These are phyloP conservation scores for Prionace glauca DNA, from an alignment of 2,797 vertebrate species.

Conservation along the genomic window DNA sequence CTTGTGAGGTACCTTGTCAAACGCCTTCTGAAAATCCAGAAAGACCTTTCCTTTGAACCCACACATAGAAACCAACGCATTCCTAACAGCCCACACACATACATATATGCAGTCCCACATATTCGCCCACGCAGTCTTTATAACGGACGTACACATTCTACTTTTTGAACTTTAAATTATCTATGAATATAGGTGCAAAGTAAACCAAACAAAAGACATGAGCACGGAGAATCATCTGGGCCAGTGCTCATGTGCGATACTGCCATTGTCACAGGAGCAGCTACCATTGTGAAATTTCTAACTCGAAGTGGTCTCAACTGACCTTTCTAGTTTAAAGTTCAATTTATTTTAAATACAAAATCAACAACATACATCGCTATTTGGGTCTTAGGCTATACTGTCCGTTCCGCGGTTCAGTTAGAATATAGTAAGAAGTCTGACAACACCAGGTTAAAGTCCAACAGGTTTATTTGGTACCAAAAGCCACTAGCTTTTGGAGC, in stretches of 20 bases:
- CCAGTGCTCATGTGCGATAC: neutral
- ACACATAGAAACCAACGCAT: slow-evolving; percentile 2
- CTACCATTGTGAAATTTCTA: neutral
- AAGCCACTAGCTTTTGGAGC: too few relatives aligned
- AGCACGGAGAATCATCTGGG: neutral
- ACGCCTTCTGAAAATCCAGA: too few relatives aligned
- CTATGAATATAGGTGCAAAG: neutral
- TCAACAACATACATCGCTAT: neutral
- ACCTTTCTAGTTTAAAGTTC: neutral
- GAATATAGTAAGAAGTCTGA: too few relatives aligned
- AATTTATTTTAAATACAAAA: neutral
- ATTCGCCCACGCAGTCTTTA: slow-evolving; percentile 14
- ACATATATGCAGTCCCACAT: slow-evolving; percentile 14
- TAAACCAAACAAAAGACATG: neutral
- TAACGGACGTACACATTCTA: neutral
- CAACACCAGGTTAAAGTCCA: too few relatives aligned
- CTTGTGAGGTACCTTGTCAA: too few relatives aligned
- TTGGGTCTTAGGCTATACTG: neutral
- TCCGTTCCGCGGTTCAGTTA: neutral
- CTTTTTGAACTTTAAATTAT: slow-evolving; percentile 19
- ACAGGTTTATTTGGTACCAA: too few relatives aligned
- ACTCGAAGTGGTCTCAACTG: neutral
- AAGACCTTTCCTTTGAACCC: slow-evolving; percentile 34
- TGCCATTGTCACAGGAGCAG: neutral
- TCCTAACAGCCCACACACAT: slow-evolving; percentile 17